phyloP scores from a whole-genome alignment of 2,888 invertebrate genomes.

The Nephrocerus scutellatus region DNA sequence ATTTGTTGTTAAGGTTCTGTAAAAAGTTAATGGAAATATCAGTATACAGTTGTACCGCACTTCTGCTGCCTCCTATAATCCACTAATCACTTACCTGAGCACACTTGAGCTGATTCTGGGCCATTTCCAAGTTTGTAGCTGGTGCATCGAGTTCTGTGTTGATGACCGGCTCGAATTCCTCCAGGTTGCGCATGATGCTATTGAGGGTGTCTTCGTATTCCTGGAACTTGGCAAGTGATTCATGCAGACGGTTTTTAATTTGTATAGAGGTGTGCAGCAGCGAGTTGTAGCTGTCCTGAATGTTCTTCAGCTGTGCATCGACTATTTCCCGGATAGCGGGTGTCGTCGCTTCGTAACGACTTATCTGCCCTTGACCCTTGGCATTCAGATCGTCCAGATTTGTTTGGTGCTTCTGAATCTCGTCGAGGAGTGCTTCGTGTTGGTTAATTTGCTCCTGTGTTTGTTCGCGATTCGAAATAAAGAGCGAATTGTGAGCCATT shows the following conservation, averaged over 20 bases:
- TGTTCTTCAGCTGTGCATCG: slow-evolving; percentile 78
- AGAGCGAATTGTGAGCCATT: slow-evolving; percentile 92
- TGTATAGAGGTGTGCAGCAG: slow-evolving; percentile 82
- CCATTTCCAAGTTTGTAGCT: slow-evolving; percentile 65
- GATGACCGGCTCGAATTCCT: slow-evolving; percentile 71
- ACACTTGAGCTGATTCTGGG: slow-evolving; percentile 64
- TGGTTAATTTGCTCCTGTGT: slow-evolving; percentile 86
- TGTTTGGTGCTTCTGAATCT: slow-evolving; percentile 76
- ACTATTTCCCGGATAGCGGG: slow-evolving; percentile 71
- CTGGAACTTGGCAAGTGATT: slow-evolving; percentile 85
- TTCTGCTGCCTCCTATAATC: neutral
- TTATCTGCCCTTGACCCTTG: slow-evolving; percentile 78
- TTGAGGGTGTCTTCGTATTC: slow-evolving; percentile 87
- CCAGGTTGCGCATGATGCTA: slow-evolving; percentile 74
- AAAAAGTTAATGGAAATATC: slow-evolving; percentile 29
- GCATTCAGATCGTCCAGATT: slow-evolving; percentile 74
- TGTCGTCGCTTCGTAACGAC: slow-evolving; percentile 65
- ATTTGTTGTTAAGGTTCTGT: slow-evolving; percentile 66
- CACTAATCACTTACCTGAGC: slow-evolving; percentile 50
- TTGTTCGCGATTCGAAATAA: slow-evolving; percentile 85
- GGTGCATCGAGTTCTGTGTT: slow-evolving; percentile 66
- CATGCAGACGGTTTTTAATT: slow-evolving; percentile 79
- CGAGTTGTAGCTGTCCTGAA: slow-evolving; percentile 89
- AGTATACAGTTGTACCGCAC: neutral
- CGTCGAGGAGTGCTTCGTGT: slow-evolving; percentile 66